Percentiles rank a stretch among this genome's conserved stretches.
Conservation (phyloP, 2,797 vertebrate genomes). For the Enteromius fasciolatus region DNA sequence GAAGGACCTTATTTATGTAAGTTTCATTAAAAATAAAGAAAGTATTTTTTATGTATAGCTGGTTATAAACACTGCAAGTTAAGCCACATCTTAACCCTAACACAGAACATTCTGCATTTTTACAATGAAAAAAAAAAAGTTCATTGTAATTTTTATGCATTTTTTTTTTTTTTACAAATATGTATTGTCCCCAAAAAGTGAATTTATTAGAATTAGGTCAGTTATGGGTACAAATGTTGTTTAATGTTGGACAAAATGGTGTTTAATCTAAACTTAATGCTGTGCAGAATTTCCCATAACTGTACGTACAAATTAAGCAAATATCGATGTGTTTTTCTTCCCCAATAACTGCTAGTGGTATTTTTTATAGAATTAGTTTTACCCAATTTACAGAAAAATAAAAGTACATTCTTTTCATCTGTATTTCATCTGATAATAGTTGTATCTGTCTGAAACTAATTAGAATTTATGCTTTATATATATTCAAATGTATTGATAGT, state of each 20-base stretch:
- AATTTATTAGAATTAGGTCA: not conserved
- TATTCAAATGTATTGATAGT: not conserved
- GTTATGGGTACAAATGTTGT: not conserved
- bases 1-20: constrained; percentile 88
- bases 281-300: not conserved
- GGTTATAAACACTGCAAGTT: not conserved
- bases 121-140: not conserved
- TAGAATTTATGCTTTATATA: not conserved
- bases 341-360: not conserved
- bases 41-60: not conserved
- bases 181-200: not conserved
- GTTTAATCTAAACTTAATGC: constrained; percentile 20
- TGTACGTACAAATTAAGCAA: not conserved
- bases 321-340: not conserved
- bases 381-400: not conserved
- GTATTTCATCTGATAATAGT: not conserved
- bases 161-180: not conserved
- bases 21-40: not conserved
- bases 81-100: not conserved
- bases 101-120: not conserved
- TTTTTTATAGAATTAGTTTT: not conserved
- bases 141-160: not conserved
- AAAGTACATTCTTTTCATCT: not conserved
- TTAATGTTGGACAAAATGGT: too few species aligned
- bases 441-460: not conserved